Evolutionary conservation across 2,797 vertebrate genomes (phyloP).

Genomic region (Neomorphus geoffroyi): DNA sequence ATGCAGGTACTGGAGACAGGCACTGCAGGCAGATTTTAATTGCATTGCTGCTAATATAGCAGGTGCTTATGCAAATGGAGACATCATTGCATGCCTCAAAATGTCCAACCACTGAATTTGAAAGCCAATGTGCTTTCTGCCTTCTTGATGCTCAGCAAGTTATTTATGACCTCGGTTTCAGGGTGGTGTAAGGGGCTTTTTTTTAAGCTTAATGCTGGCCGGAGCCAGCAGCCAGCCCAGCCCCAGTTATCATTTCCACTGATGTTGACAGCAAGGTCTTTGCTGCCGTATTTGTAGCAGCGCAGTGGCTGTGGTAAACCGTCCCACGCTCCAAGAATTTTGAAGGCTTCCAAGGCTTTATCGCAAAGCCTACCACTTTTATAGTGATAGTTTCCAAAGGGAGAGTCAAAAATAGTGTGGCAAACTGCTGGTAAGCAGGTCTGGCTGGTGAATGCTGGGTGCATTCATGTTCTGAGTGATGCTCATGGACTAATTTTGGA

Average conservation of each 20-base stretch:
- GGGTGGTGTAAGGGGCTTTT: background rate
- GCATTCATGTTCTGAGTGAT: background rate
- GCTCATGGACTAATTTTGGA: background rate
- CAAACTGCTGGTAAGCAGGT: background rate
- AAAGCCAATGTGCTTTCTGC: background rate
- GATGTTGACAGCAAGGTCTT: background rate
- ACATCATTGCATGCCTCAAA: background rate
- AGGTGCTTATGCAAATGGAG: background rate
- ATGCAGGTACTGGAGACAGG: background rate
- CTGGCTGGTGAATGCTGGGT: background rate
- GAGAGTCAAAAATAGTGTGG: background rate
- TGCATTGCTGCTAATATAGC: background rate
- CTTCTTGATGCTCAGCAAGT: slow-evolving; percentile 13
- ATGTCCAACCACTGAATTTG: background rate
- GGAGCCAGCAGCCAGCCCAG: background rate
- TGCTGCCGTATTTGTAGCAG: slow-evolving; percentile 17
- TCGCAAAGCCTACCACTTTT: background rate
- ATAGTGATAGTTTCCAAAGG: background rate
- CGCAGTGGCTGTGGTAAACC: background rate
- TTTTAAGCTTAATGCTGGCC: background rate
- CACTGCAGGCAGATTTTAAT: accelerated
- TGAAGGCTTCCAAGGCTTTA: slow-evolving; percentile 1
- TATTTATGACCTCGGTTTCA: background rate
- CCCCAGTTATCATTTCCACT: background rate
- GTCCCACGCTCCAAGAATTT: background rate